Evolutionary conservation across 2,888 invertebrate genomes (phyloP).

Genomic region (Apamea epomidion): DNA sequence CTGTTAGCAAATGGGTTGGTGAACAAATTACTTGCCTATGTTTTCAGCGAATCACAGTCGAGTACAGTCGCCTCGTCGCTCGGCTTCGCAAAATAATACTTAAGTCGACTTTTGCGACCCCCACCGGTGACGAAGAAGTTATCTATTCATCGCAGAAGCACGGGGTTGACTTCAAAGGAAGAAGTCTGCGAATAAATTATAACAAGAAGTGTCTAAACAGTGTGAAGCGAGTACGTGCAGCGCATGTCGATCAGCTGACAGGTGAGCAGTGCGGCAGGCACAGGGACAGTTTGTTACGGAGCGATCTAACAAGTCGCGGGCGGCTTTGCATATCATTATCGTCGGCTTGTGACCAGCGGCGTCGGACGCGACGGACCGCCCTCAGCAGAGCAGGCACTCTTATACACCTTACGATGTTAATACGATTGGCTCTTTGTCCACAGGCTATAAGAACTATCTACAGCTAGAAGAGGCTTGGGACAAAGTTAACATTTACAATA

Average conservation of each 20-base stretch:
- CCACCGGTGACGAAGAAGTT: slow-evolving; percentile 13
- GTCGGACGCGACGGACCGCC: neutral
- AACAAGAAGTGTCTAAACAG: slow-evolving; percentile 44
- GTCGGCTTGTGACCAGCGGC: neutral
- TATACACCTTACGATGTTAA: neutral
- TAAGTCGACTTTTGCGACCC: neutral
- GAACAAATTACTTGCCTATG: neutral
- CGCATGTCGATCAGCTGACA: slow-evolving; percentile 2
- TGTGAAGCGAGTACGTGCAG: slow-evolving; percentile 30
- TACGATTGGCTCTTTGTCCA: neutral
- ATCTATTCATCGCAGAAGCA: slow-evolving; percentile 26
- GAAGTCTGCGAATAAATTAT: slow-evolving; percentile 41
- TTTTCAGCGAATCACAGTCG: too few species aligned
- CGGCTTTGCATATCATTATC: slow-evolving; percentile 3
- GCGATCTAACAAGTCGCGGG: neutral
- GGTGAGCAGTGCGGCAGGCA: neutral
- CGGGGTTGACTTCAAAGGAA: slow-evolving; percentile 7
- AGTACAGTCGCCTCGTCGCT: neutral
- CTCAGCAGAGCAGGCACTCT: too few species aligned
- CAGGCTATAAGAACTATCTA: neutral
- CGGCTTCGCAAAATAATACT: slow-evolving; percentile 8
- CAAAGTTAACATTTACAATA: neutral
- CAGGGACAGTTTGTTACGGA: neutral
- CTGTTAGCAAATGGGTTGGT: neutral
- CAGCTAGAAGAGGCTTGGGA: neutral